A percentile compares a stretch with the other conserved stretches of the same genome.
These are phyloP conservation scores for Medauroidea extradentata DNA, from an alignment of 1,140 invertebrate species.

Conservation along the genomic window DNA sequence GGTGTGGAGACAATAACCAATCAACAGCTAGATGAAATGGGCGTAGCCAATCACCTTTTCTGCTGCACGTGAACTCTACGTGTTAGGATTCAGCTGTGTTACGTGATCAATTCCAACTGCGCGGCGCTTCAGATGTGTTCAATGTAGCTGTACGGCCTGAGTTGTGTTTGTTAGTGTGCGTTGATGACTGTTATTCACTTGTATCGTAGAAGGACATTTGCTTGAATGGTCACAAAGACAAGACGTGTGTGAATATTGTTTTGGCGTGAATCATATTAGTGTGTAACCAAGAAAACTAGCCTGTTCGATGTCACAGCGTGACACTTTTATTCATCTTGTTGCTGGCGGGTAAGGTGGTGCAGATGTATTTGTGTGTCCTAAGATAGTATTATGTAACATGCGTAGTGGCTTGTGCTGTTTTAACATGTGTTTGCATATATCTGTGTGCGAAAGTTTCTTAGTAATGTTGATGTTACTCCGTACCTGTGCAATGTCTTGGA, in stretches of 20 bases:
- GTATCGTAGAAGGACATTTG: too few relatives aligned
- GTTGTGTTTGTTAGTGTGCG: not conserved
- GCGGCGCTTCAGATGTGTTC: not conserved
- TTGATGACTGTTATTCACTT: too few relatives aligned
- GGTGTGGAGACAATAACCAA: not conserved
- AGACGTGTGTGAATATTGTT: too few relatives aligned
- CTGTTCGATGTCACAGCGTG: constrained; percentile 43
- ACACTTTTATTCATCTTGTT: constrained; percentile 79
- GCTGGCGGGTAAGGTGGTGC: constrained; percentile 70
- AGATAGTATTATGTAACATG: not conserved
- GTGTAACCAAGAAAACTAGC: too few relatives aligned
- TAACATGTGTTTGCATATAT: not conserved
- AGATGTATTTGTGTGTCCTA: constrained; percentile 7
- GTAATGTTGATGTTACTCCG: too few relatives aligned
- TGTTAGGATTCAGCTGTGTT: not conserved
- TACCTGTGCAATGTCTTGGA: too few relatives aligned
- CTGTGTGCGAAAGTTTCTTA: too few relatives aligned
- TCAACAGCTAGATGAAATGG: not conserved
- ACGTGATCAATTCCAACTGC: not conserved
- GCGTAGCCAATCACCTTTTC: constrained; percentile 7
- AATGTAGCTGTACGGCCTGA: not conserved
- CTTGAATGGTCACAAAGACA: too few relatives aligned
- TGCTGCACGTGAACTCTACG: constrained; percentile 5
- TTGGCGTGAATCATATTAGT: too few relatives aligned
- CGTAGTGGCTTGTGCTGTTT: not conserved